Evolutionary conservation across 2,113 vertebrate species (phyloP).

Genomic region (Trochalopteron elliotii): DNA sequence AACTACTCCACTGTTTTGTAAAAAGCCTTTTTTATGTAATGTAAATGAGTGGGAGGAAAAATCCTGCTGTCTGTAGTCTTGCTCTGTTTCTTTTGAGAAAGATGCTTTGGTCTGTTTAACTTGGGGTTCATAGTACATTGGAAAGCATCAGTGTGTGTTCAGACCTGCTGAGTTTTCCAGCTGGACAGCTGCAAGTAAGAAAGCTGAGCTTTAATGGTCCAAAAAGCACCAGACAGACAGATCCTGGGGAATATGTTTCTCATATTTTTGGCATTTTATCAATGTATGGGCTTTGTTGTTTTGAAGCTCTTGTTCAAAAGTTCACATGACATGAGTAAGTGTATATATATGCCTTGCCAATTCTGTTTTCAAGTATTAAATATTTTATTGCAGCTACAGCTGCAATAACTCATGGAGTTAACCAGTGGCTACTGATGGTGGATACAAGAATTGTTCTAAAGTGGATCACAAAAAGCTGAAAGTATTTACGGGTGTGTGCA

Average conservation of each 20-base stretch:
- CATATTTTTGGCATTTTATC: background rate
- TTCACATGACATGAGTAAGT: background rate
- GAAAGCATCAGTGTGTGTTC: background rate
- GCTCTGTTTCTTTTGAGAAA: background rate
- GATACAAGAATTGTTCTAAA: background rate
- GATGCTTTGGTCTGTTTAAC: background rate
- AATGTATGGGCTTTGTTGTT: background rate
- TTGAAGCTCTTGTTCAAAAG: background rate
- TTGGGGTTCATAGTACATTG: background rate
- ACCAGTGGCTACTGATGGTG: background rate
- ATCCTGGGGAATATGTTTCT: background rate
- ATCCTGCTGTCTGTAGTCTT: background rate
- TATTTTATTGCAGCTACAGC: background rate
- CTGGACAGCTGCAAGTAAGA: background rate
- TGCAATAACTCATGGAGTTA: background rate
- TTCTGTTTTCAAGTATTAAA: background rate
- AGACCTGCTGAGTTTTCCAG: background rate
- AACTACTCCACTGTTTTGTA: background rate
- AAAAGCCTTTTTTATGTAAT: background rate
- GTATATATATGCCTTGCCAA: background rate
- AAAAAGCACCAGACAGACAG: background rate
- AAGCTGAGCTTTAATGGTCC: background rate
- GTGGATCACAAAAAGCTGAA: background rate
- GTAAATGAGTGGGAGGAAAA: background rate
- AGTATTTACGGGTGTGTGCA: accelerated